These are phyloP conservation scores for Malthinus seriepunctatus DNA, from an alignment of 2,888 invertebrate genomes.

Conservation along the genomic window DNA sequence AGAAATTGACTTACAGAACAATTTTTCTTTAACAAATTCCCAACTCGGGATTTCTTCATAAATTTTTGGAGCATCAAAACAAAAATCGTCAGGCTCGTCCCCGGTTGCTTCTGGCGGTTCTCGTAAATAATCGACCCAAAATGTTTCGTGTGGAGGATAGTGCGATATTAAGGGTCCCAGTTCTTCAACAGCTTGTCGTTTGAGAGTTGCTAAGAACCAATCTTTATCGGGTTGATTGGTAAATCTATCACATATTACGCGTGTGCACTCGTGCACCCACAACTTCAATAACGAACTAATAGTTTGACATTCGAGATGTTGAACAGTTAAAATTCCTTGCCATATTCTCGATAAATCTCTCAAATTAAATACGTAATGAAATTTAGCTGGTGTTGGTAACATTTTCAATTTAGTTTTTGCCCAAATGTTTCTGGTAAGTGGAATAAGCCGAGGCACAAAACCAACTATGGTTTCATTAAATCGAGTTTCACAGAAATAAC, in stretches of 20 bases:
- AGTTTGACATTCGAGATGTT: slow-evolving; percentile 65
- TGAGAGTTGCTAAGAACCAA: slow-evolving; percentile 75
- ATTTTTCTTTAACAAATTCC: slow-evolving; percentile 49
- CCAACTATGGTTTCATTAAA: slow-evolving; percentile 72
- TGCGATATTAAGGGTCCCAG: slow-evolving; percentile 50
- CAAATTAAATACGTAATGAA: slow-evolving; percentile 90
- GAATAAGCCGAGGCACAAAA: slow-evolving; percentile 72
- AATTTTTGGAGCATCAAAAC: slow-evolving; percentile 78
- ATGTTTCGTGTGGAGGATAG: slow-evolving; percentile 66
- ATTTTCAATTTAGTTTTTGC: slow-evolving; percentile 83
- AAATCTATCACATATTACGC: slow-evolving; percentile 82
- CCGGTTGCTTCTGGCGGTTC: slow-evolving; percentile 80
- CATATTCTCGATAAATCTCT: slow-evolving; percentile 88
- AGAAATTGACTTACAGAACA: slow-evolving; percentile 38
- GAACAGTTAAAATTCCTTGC: slow-evolving; percentile 84
- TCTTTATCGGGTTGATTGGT: slow-evolving; percentile 62
- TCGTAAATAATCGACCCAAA: slow-evolving; percentile 81
- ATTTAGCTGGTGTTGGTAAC: slow-evolving; percentile 91
- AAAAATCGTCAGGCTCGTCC: slow-evolving; percentile 78
- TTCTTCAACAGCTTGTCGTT: slow-evolving; percentile 61
- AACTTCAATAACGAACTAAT: slow-evolving; percentile 66
- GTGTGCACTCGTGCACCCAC: slow-evolving; percentile 86
- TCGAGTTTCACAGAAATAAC: slow-evolving; percentile 76
- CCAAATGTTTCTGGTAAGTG: slow-evolving; percentile 82
- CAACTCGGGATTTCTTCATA: slow-evolving; percentile 81